Base-by-base conservation (phyloP, 1,140 invertebrate species). In the Elymnias hypermnestra region DNA sequence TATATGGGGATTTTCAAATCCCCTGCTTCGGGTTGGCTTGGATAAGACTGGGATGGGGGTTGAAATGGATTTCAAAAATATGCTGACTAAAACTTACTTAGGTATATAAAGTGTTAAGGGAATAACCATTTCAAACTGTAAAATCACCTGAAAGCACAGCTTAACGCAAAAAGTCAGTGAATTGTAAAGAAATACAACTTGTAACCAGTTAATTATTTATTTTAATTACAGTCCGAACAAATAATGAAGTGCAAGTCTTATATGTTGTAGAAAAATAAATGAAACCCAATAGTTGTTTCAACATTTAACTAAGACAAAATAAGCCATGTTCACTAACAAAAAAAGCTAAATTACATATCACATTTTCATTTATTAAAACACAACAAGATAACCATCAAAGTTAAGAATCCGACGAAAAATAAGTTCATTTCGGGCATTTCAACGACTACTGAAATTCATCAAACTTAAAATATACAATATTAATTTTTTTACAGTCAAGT, bases 261-360 rank as follows among this genome's bases (percentile, higher is more conserved):
- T 72, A 71, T 61, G 64, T 72, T 77, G 67, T 82, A 82, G 56
- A 83, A 82, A 83, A 83, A 79, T 83, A 83, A 83, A 75, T 77
- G 70, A 72, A 78, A 81, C 64, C 58, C 68, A 77, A 75, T 46
- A 66, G 69, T 65, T 65, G 64, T 71, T 63, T 67, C 64, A 75
- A 73, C 68, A 73, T 72, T 68, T 69, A 58, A 64, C 72, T 79
- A 83, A 72, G 70, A 71, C 65, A 70, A 62, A 66, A 65, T 72
- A 83, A 69, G 73, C 69, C 53, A 65, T 60, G 61, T 66, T 59
- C 52, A 52, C 64, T 64, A 74, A 72, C 63, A n/a, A n/a, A 72
- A 64, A 69, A 72, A 74, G 63, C 63, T 64, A 63, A 68, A 75
- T 56, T 69, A 61, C 71, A 72, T 79, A 82, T 82, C 77, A 83